A percentile compares a stretch with the other conserved stretches of the same genome.
These are phyloP conservation scores for Amiota mariae DNA, from an alignment of 2,888 invertebrate species.

Conservation along the genomic window DNA sequence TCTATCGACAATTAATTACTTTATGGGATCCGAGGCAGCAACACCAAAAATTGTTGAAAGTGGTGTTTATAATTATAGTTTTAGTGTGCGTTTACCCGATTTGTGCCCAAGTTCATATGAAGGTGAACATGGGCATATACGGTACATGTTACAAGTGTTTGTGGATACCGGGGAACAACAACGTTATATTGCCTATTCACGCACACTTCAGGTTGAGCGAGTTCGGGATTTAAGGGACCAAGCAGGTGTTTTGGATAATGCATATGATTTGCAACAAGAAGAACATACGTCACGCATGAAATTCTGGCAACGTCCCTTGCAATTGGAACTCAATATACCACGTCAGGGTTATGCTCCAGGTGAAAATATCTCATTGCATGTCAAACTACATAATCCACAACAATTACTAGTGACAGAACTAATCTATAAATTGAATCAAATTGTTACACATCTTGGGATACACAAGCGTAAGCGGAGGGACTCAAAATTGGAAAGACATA, in stretches of 20 bases:
- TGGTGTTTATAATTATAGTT: conserved; percentile 61
- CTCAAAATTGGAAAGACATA: conserved; percentile 47
- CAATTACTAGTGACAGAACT: conserved; percentile 53
- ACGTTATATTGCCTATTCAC: conserved; percentile 26
- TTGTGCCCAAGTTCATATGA: conserved; percentile 63
- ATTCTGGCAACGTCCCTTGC: conserved; percentile 63
- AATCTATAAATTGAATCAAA: conserved; percentile 58
- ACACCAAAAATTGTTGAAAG: conserved; percentile 53
- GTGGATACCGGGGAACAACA: conserved; percentile 48
- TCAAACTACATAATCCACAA: conserved; percentile 57
- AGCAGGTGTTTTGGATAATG: background rate
- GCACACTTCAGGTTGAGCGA: conserved; percentile 45
- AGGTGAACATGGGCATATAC: conserved; percentile 59
- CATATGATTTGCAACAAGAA: conserved; percentile 44
- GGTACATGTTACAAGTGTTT: conserved; percentile 59
- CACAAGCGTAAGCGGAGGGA: conserved; percentile 49
- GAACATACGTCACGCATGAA: conserved; percentile 54
- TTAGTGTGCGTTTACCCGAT: conserved; percentile 60
- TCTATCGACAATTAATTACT: conserved; percentile 62
- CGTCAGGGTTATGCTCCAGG: conserved; percentile 59
- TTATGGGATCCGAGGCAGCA: conserved; percentile 66
- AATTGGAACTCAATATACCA: conserved; percentile 59
- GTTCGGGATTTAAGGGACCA: conserved; percentile 31
- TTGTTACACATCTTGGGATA: conserved; percentile 53
- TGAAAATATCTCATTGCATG: conserved; percentile 60